phyloP scores from a whole-genome alignment of 2,797 vertebrate species.

The Coilia nasus region DNA sequence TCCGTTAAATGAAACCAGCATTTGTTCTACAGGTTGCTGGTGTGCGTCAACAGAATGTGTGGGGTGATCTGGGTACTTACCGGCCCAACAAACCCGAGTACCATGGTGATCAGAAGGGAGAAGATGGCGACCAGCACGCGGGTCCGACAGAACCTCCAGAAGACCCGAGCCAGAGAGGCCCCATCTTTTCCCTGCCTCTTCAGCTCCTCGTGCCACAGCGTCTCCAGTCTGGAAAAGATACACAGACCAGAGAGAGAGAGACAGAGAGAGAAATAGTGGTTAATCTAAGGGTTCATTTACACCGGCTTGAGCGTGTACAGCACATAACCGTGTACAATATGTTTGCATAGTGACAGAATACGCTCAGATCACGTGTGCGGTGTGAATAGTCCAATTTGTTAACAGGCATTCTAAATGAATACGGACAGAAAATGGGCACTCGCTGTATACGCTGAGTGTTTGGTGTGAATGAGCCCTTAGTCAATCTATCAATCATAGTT shows the following conservation, averaged over 20 bases:
- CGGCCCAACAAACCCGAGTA: constrained; percentile 77
- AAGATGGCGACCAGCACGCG: constrained; percentile 77
- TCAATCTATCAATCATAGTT: too few relatives aligned
- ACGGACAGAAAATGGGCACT: too few relatives aligned
- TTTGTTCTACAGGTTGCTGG: background rate
- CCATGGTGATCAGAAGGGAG: constrained; percentile 77
- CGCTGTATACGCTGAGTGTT: too few relatives aligned
- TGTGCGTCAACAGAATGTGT: background rate
- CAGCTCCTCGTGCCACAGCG: constrained; percentile 79
- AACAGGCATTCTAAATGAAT: too few relatives aligned
- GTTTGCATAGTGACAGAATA: too few relatives aligned
- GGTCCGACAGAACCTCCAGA: constrained; percentile 83
- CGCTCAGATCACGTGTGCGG: too few relatives aligned
- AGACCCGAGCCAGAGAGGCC: constrained; percentile 75
- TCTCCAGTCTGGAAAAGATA: constrained; percentile 69
- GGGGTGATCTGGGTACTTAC: constrained; percentile 68
- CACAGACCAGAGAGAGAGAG: background rate
- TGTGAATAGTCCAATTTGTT: too few relatives aligned
- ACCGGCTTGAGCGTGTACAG: too few relatives aligned
- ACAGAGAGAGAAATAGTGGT: background rate
- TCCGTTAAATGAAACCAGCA: constrained; percentile 41
- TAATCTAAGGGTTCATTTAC: too few relatives aligned
- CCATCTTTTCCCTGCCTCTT: constrained; percentile 71
- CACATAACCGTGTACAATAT: too few relatives aligned
- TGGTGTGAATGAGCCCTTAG: too few relatives aligned